Evolutionary conservation across 2,113 vertebrate genomes (phyloP), one percentile per base, ranked within the genome.

Genomic region (Albula goreensis): DNA sequence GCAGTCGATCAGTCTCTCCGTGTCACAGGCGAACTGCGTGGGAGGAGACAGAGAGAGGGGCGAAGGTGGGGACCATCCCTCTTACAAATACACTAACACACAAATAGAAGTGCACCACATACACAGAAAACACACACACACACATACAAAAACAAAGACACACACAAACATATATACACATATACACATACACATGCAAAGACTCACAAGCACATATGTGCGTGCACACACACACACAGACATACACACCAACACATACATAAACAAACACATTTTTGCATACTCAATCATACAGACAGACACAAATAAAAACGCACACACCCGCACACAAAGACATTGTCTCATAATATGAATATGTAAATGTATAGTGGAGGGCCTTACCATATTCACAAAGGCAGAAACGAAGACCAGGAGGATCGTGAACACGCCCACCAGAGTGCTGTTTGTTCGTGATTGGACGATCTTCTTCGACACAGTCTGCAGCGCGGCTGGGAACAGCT

Each of bases 321-420:
- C 60, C 4, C 9, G 17, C 60, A 63, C 60, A 63, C 9, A 63
- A 5, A 70, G 3, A 70, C 4, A 17, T 15, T 70, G 63, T 70
- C 17, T n/a, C 19, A n/a, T 22, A n/a, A 10, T 5, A 74, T 3
- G 0, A 19, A 5, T 22, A 7, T 19, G 60, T 19, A 66, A 66
- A 66, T 66, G 60, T 66, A 56, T 56, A 52, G 25, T 13, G 15
- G 8, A n/a, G 3, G 25, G 5, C 22, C 78, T 48, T 83, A 98
- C 98, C 98, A 99, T 98, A 92, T 96, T 98, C 91, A 97, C 89
- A 0, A 98, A 95, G 91, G 98, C 97, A 3, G 98, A 96, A 85
- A 96, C 90, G 88, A 98, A 99, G 91, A 99, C 97, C 0, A 99
- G 96, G 93, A 98, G 94, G 77, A 99, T 94, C 66, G 96, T 96